Base-by-base conservation (phyloP, 2,888 invertebrate genomes). In the Hypsopygia costalis region DNA sequence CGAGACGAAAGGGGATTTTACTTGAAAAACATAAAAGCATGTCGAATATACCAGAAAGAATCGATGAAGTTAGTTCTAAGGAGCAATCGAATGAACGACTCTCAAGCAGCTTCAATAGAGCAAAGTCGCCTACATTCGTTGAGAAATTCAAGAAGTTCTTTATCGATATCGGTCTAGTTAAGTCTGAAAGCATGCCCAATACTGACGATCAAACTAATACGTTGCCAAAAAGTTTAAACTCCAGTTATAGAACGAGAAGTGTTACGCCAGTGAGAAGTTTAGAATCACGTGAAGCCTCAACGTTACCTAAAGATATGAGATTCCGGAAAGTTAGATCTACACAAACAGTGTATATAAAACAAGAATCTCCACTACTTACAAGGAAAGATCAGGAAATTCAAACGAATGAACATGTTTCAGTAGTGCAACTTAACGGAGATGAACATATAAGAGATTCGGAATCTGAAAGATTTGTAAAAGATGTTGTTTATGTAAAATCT, bases 91-190 rank as follows among this genome's bases (percentile, higher is more conserved):
- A 70, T 34, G 86, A 85, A 32, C 56, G 87, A 7, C 50, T 86
- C 3, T 69, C 81, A 0, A 78, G 69, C 36, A 87, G 86, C 34
- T 60, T 85, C 0, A 87, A 88, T 37, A 59, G 87, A 61, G 73
- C 87, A 0, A 82, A 81, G 50, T 88, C 88, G 0, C 88, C 88
- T 0, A 85, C 85, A 0, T 88, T 88, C 37, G 86, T 88, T 0
- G 86, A 88, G 51, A 86, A 85, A 51, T 88, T 85, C 46, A 88
- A 82, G 49, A 81, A 85, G 44, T 88, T 87, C 62, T 87, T 88
- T 54, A 58, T 72, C 1, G 87, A 88, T 38, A 80, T 88, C 0
- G 87, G 87, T 0, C 52, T 87, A 9, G 85, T 78, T 0, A 86
- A 79, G 51, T 43, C 74, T 0, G 82, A 79, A 0, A 78, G 73